phyloP scores from a whole-genome alignment of 2,888 invertebrate genomes.

The Ophonus ardosiacus region DNA sequence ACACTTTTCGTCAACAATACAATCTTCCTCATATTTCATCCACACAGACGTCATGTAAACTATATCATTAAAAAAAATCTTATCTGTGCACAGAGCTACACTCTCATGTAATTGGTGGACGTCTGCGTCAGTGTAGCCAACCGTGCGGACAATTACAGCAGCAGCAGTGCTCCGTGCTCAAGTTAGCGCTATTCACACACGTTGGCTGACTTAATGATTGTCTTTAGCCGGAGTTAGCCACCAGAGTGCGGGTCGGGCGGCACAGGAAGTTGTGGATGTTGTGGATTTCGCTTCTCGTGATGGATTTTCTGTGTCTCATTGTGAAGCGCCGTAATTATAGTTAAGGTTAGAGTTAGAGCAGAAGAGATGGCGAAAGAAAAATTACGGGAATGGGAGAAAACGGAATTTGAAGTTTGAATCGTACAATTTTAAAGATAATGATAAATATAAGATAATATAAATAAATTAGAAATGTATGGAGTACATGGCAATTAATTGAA shows the following conservation, averaged over 20 bases:
- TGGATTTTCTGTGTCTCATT: slow-evolving; percentile 60
- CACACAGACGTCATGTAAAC: neutral
- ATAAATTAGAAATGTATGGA: too few species aligned
- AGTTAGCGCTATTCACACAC: slow-evolving; percentile 67
- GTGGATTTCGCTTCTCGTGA: slow-evolving; percentile 51
- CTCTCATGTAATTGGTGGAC: slow-evolving; percentile 65
- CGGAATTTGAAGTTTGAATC: too few species aligned
- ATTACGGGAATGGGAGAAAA: too few species aligned
- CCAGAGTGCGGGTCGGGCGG: slow-evolving; percentile 15
- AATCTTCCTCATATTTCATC: slow-evolving; percentile 5
- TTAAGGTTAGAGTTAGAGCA: neutral
- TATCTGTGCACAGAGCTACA: neutral
- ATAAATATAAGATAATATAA: too few species aligned
- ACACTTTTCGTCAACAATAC: neutral
- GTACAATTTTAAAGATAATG: too few species aligned
- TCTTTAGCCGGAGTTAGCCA: slow-evolving; percentile 59
- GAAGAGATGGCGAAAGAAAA: neutral
- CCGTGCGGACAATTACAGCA: slow-evolving; percentile 67
- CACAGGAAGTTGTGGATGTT: slow-evolving; percentile 51
- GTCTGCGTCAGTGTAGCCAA: slow-evolving; percentile 66
- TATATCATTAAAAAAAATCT: slow-evolving; percentile 24
- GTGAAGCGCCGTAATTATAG: neutral
- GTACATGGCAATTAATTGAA: too few species aligned
- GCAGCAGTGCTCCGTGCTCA: slow-evolving; percentile 26
- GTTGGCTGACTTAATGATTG: slow-evolving; percentile 65